Evolutionary conservation across 2,113 vertebrate genomes (phyloP).

Genomic region (Ibidorhyncha struthersii): DNA sequence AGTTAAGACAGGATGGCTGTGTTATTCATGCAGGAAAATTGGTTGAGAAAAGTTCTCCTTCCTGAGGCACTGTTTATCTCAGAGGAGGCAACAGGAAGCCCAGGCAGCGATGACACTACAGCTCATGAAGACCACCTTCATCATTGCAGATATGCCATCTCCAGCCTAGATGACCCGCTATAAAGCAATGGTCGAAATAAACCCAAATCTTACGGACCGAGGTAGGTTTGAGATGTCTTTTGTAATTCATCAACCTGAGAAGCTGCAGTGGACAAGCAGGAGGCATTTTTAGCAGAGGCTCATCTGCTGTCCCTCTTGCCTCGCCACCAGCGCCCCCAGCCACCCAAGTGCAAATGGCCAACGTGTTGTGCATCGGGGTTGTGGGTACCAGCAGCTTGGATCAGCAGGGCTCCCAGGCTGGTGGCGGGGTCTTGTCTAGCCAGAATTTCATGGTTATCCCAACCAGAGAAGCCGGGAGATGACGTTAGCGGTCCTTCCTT

Average conservation of each 20-base stretch:
- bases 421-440: neutral
- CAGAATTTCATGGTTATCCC: neutral
- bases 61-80: neutral
- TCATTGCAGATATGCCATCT: neutral
- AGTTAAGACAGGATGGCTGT: neutral
- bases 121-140: slow-evolving; percentile 1
- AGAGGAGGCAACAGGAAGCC: neutral
- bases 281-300: neutral
- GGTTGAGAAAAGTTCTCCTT: neutral
- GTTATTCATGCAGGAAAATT: neutral
- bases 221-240: neutral
- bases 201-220: rapidly evolving
- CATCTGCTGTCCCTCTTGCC: neutral
- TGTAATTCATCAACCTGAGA: neutral
- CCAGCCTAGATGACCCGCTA: neutral
- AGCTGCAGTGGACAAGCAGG: neutral
- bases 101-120: neutral
- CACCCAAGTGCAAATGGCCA: neutral
- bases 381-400: rapidly evolving
- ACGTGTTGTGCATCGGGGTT: neutral
- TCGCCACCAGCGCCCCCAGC: neutral
- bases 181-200: neutral
- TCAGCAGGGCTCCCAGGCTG: rapidly evolving
- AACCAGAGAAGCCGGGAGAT: neutral
- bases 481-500: neutral